Base-by-base conservation (phyloP, 2,113 vertebrate species). In the Odobenus rosmarus region DNA sequence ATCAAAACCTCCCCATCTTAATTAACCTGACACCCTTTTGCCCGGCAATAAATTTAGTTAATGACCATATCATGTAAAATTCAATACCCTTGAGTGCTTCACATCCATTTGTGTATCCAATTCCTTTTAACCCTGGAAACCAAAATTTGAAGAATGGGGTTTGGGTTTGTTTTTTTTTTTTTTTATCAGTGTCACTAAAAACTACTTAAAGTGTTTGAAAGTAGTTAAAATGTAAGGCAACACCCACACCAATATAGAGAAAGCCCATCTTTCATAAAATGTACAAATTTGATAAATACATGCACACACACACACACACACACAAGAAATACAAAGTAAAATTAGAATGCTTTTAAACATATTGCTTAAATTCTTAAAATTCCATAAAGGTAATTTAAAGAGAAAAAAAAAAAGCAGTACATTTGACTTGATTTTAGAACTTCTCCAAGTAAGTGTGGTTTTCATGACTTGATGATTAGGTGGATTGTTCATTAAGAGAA, bases 151-250 rank as follows among this genome's bases (percentile, higher is more conserved):
- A 89, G 36, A 64, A 36, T 62, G 36, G 4, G 67, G 8, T 36
- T 69, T 69, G 16, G 33, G 33, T 8, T 18, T 18, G 7, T 28
- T 5, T 76, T 88, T 95, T n/a, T n/a, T n/a, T n/a, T 72, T 76
- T 77, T 93, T 95, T 91, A 94, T 64, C 62, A 74, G 1, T 62
- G 77, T 64, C 93, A 86, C 69, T 61, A 61, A 81, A 96, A 80
- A 71, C 55, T 42, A 81, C 16, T 81, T 81, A 46, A 85, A 61
- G 39, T 55, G 49, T 84, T 96, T 16, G n/a, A 95, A 94, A 90
- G 88, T 59, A 92, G 77, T 26, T 90, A 74, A 97, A 74, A 71
- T 86, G 64, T n/a, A 79, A 67, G 81, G 42, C 26, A 88, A 55
- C 19, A 1, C n/a, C n/a, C 39, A 76, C 49, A 49, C 69, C 79